Evolutionary conservation across 2,797 vertebrate species (phyloP), one percentile per base, ranked within the genome.

Genomic region (Manis javanica): DNA sequence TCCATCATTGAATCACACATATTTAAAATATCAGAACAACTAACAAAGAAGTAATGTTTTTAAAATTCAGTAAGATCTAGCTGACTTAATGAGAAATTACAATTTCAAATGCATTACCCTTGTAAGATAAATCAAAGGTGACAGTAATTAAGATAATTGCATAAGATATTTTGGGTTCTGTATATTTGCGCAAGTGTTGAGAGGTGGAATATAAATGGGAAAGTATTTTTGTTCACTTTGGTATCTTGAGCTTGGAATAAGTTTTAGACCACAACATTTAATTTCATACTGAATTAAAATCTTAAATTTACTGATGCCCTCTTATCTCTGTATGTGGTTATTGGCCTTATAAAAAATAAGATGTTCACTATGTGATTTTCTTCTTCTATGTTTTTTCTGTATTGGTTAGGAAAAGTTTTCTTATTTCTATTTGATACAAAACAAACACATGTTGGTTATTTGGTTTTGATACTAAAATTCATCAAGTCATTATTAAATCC

Each of bases 141-240:
- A 96, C 75, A 37, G 91, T 97, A 96, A 98, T 98, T 98, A 97
- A 96, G 92, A 94, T 98, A 97, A 98, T 98, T 98, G 94, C 96
- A 94, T 93, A 97, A 97, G 94, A 96, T 98, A 98, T 98, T 98
- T 97, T 97, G 86, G 96, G 96, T 97, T 95, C 91, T 95, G 82
- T 96, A 86, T 97, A 92, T 96, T 96, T 97, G 93, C 0, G 2
- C 51, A 63, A 97, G 68, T 96, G 92, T 94, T 93, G 90, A 97
- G 87, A 97, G 84, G 92, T 94, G 39, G 96, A 97, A 97, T 98
- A 97, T 96, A 97, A 98, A 98, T 97, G 96, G 83, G 95, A 59
- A 87, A 86, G 85, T 97, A 95, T 97, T 98, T 97, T 97, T 94
- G 66, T 91, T 97, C 87, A 66, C 77, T 95, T 90, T n/a, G 34